Evolutionary conservation across 2,888 invertebrate species (phyloP).

Genomic region (Drosophila merina): DNA sequence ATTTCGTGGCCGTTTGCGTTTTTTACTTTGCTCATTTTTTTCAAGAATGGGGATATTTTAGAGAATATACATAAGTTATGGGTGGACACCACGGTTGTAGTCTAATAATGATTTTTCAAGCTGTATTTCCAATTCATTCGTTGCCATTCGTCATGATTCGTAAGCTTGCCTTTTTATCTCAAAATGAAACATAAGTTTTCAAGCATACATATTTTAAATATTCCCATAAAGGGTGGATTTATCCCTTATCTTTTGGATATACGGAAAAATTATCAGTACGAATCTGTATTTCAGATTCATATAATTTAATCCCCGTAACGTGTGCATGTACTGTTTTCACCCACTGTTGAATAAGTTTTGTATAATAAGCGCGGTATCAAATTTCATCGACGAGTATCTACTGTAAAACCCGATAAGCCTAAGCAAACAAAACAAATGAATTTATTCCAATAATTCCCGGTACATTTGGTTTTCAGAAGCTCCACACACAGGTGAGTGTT

Average conservation of each 20-base stretch:
- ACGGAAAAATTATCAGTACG: too few relatives aligned
- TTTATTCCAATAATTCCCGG: neutral
- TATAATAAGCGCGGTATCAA: constrained; percentile 2
- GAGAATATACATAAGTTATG: constrained; percentile 23
- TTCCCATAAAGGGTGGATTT: neutral
- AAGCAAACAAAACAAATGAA: neutral
- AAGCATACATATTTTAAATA: too few relatives aligned
- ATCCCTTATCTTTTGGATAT: neutral
- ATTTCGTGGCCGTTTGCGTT: constrained; percentile 18
- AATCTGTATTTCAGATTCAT: neutral
- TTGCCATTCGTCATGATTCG: neutral
- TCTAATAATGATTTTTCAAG: constrained; percentile 43
- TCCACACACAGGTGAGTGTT: constrained; percentile 23
- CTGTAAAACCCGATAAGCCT: constrained; percentile 27
- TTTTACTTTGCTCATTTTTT: constrained; percentile 36
- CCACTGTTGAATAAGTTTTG: constrained; percentile 1
- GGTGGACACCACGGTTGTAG: neutral
- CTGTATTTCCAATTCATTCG: neutral
- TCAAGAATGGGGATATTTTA: constrained; percentile 41
- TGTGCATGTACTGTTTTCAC: neutral
- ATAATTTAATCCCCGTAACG: neutral
- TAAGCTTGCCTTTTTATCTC: neutral
- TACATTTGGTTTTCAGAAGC: constrained; percentile 15
- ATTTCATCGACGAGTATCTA: constrained; percentile 1
- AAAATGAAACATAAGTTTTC: too few relatives aligned